These are phyloP conservation scores for Paraescarpia echinospica DNA, from an alignment of 1,140 invertebrate genomes.

Conservation along the genomic window DNA sequence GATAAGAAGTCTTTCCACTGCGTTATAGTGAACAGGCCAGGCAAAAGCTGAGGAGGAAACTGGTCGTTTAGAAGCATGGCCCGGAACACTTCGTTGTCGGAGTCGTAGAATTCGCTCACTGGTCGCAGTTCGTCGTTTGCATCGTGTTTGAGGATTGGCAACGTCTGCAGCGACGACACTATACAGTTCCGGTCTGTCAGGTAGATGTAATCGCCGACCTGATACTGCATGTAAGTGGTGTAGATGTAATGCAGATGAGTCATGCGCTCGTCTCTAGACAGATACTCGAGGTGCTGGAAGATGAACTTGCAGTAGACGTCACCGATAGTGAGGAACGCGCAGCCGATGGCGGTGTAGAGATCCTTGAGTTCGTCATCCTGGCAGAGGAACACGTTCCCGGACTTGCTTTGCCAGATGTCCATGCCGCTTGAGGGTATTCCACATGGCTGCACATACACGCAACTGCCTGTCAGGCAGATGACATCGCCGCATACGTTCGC, in stretches of 20 bases:
- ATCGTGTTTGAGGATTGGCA: slow-evolving; percentile 20
- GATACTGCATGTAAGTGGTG: slow-evolving; percentile 13
- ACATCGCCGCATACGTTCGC: slow-evolving; percentile 17
- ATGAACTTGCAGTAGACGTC: slow-evolving; percentile 25
- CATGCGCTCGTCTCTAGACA: not conserved
- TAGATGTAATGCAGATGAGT: slow-evolving; percentile 26
- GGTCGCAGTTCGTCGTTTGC: not conserved
- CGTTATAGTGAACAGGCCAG: not conserved
- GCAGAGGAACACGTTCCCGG: slow-evolving; percentile 20
- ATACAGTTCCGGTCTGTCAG: not conserved
- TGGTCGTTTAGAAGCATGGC: slow-evolving; percentile 27
- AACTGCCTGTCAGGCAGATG: slow-evolving; percentile 2
- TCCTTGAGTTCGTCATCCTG: slow-evolving; percentile 14
- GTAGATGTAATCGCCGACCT: not conserved
- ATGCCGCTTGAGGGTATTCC: slow-evolving; percentile 24
- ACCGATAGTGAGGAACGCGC: slow-evolving; percentile 12
- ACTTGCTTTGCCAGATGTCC: slow-evolving; percentile 16
- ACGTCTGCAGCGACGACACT: not conserved
- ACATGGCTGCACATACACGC: slow-evolving; percentile 15
- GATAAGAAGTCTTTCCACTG: slow-evolving; percentile 28
- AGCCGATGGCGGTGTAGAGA: slow-evolving; percentile 22
- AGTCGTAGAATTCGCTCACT: slow-evolving; percentile 25
- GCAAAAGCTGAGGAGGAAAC: not conserved
- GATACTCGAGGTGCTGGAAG: slow-evolving; percentile 26
- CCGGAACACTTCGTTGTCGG: slow-evolving; percentile 25